phyloP scores from a whole-genome alignment of 2,888 invertebrate species.

The Argyra leucocephala region DNA sequence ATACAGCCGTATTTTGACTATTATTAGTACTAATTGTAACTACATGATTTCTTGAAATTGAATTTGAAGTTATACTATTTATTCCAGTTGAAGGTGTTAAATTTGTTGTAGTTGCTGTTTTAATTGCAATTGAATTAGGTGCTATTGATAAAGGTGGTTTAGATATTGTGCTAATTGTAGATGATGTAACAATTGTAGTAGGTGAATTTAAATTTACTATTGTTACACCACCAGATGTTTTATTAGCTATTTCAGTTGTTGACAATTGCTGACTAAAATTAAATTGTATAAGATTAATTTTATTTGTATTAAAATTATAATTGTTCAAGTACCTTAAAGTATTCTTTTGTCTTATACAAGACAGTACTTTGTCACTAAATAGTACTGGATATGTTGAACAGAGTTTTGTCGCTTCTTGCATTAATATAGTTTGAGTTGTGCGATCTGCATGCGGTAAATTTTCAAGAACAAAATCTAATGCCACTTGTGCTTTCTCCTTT shows the following conservation, averaged over 20 bases:
- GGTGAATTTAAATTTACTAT: constrained; percentile 64
- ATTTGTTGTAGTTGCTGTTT: constrained; percentile 22
- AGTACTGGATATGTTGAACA: constrained; percentile 72
- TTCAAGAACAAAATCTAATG: constrained; percentile 70
- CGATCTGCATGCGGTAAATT: constrained; percentile 62
- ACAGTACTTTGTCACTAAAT: constrained; percentile 69
- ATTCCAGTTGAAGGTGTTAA: background rate
- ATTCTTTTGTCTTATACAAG: constrained; percentile 60
- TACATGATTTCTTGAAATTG: constrained; percentile 2
- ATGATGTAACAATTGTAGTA: constrained; percentile 23
- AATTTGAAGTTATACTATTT: constrained; percentile 1
- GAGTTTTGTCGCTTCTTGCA: constrained; percentile 70
- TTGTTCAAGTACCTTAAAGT: constrained; percentile 35
- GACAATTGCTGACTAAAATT: constrained; percentile 35
- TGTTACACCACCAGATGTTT: constrained; percentile 66
- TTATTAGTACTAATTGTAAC: constrained; percentile 13
- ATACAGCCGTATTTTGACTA: constrained; percentile 13
- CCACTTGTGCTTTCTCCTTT: constrained; percentile 70
- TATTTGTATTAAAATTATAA: background rate
- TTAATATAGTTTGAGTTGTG: constrained; percentile 61
- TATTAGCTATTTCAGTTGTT: constrained; percentile 51
- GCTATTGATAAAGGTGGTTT: constrained; percentile 20
- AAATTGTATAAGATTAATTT: background rate
- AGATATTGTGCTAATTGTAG: background rate
- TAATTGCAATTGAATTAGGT: constrained; percentile 21